Evolutionary conservation across 2,888 invertebrate species (phyloP), one percentile per base, ranked within the genome.

Genomic region (Fissipunctia ypsillon): DNA sequence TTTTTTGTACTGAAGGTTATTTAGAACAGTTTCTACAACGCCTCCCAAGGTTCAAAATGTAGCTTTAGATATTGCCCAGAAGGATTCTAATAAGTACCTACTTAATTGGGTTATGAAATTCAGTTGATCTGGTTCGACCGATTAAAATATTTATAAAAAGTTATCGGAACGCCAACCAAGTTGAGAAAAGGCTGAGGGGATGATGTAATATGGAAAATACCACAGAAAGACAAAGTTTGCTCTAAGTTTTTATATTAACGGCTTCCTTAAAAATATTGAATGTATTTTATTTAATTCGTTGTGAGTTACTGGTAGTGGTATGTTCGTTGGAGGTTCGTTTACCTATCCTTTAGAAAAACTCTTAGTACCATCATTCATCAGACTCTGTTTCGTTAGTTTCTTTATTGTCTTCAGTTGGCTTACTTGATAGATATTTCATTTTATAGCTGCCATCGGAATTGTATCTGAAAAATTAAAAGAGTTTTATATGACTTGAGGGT

Each of bases 381-480:
- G 85, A 70, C 19, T 88, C 81, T 43, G 81, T 71, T 4, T 69
- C 41, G 43, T 77, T 83, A 28, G 73, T 73, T 63, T 79, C 64
- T n/a, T 73, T 65, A 10, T 57, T 74, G 16, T 79, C 78, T 35
- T 80, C 76, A 6, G 77, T 54, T 31, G 83, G 54, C 86, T 97
- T 97, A 41, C 88, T 91, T 59, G 93, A 93, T 82, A 97, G 89
- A 90, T 97, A 97, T 68, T 96, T 96, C 73, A 93, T 91, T 86
- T 96, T 97, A 90, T 97, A 98, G 60, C 92, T 94, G 35, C 97
- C 97, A 76, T 97, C 95, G 1, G 97, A 96, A 88, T 97, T 97
- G 87, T 95, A 96, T 82, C 96, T 96, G 87, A 71, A 81, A 79
- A 31, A 59, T 43, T 0, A 48, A 14, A 57, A 16, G 7, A 28